Evolutionary conservation across 2,797 vertebrate genomes (phyloP), one percentile per base, ranked within the genome.

Genomic region (Discoglossus pictus): DNA sequence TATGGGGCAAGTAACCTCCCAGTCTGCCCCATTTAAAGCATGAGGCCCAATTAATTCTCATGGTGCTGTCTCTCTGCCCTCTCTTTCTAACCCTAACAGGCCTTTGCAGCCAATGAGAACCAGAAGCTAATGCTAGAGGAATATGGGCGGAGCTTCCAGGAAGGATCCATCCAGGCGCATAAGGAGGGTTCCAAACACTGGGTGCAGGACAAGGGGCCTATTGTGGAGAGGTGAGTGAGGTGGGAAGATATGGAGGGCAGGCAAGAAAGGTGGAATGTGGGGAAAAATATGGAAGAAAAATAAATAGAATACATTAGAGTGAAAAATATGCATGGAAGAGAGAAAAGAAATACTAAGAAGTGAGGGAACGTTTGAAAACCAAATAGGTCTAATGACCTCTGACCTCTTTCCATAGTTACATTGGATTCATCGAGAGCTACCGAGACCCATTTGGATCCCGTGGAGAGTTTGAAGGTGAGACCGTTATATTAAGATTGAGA

Each of bases 361-460:
- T n/a, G n/a, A n/a, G n/a, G n/a, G n/a, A n/a, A n/a, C n/a, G n/a
- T n/a, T n/a, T n/a, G n/a, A n/a, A n/a, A n/a, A n/a, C n/a, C n/a
- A n/a, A n/a, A n/a, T n/a, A n/a, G n/a, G n/a, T n/a, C n/a, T n/a
- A n/a, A n/a, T n/a, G n/a, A n/a, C n/a, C n/a, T n/a, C n/a, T 24
- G 1, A n/a, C n/a, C 34, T 72, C 50, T 62, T 6, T 3, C 56
- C 58, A 17, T 65, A 97, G 94, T 79, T 95, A 97, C 74, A 96
- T 96, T 43, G 94, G 94, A 11, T 97, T 97, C 78, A 96, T 96
- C 17, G 94, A 97, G 82, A 97, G 94, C 86, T 96, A 97, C 86
- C 89, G 94, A 62, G 94, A 96, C 74, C 94, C 94, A 0, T 96
- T 93, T 64, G 94, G 94, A 68, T 95, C 94, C 80, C 89, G 94